phyloP scores from a whole-genome alignment of 1,140 invertebrate genomes.

The Tetraneura akinire region DNA sequence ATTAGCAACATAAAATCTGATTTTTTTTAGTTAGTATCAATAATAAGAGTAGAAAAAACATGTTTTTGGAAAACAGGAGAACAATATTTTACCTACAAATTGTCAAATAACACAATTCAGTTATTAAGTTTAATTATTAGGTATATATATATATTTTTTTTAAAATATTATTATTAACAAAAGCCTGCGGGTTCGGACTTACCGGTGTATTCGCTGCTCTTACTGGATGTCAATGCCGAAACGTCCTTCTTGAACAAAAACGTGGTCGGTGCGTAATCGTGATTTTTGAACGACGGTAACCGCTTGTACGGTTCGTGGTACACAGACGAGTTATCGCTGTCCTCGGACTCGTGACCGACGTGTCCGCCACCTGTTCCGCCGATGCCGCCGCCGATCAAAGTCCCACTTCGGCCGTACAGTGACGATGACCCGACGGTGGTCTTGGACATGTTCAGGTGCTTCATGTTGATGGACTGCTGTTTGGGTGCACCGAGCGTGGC shows the following conservation, averaged over 20 bases:
- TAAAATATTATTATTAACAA: no score
- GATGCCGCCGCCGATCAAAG: constrained; percentile 52
- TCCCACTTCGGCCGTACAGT: constrained; percentile 50
- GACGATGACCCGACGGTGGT: background rate
- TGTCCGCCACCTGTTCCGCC: constrained; percentile 58
- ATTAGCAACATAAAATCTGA: no score
- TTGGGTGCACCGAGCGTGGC: constrained; percentile 63
- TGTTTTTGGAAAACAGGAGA: no score
- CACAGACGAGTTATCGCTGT: constrained; percentile 65
- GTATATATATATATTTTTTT: no score
- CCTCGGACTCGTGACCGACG: constrained; percentile 62
- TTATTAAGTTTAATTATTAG: no score
- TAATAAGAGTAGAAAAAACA: no score
- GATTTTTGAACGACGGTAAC: constrained; percentile 60
- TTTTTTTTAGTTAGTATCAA: no score
- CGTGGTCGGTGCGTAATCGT: constrained; percentile 59
- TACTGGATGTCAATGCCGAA: constrained; percentile 59
- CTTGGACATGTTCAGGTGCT: constrained; percentile 66
- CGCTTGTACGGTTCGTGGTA: constrained; percentile 69
- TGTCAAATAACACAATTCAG: no score
- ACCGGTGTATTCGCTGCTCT: constrained; percentile 63
- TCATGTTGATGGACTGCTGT: constrained; percentile 62
- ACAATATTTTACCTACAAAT: no score
- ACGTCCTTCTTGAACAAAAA: constrained; percentile 60
- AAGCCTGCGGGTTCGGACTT: constrained; percentile 5